Percentiles rank a stretch among this genome's conserved stretches.
These are phyloP conservation scores for Heliocidaris tuberculata DNA, from an alignment of 35 echinoderm and acorn worm species.

Conservation along the genomic window DNA sequence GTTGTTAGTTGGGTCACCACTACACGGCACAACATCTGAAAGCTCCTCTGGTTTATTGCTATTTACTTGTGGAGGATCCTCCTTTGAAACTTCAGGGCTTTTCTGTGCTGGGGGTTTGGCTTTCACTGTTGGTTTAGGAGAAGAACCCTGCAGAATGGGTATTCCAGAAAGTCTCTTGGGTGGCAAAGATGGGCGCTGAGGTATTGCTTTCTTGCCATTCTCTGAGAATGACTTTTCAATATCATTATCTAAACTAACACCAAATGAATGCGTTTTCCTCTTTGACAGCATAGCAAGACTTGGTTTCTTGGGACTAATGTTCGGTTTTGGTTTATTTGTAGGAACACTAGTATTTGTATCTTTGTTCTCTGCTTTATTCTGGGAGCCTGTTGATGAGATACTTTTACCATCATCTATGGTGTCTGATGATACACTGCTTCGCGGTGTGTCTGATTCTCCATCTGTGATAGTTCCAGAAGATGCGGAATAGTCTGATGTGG, in stretches of 20 bases:
- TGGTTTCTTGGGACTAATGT: constrained; percentile 36
- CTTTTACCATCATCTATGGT: neutral
- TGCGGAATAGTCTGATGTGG: neutral
- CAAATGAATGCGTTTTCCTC: neutral
- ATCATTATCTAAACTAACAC: neutral
- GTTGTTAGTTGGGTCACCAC: neutral
- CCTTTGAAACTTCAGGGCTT: neutral
- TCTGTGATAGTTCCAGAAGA: neutral
- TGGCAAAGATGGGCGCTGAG: constrained; percentile 27
- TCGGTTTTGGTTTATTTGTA: constrained; percentile 15
- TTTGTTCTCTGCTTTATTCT: neutral
- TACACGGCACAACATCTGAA: constrained; percentile 3
- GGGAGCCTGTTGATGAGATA: neutral
- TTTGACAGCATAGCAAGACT: constrained; percentile 30
- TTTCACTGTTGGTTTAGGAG: neutral
- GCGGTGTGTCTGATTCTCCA: neutral
- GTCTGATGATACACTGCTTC: neutral
- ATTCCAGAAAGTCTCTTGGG: constrained; percentile 30
- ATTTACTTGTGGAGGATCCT: neutral
- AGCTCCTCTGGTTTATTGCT: neutral
- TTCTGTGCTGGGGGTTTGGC: neutral
- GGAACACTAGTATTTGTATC: neutral
- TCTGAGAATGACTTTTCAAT: neutral
- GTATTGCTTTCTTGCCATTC: neutral
- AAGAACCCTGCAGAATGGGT: neutral